Evolutionary conservation across 2,797 vertebrate species (phyloP).

Genomic region (Cuculus canorus): DNA sequence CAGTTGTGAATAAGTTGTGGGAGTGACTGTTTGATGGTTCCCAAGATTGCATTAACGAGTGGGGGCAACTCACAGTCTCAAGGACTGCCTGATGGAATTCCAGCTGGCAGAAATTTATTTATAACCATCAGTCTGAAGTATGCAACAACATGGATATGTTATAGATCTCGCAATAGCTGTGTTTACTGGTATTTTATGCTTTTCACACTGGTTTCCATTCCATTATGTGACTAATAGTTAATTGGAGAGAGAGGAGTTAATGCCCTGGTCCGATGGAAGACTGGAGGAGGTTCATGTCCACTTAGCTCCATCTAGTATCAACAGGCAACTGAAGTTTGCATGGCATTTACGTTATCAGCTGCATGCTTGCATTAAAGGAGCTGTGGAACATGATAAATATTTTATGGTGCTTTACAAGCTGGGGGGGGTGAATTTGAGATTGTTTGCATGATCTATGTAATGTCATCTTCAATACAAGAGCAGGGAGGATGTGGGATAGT

Average conservation of each 20-base stretch:
- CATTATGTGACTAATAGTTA: not conserved
- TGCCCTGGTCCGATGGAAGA: not conserved
- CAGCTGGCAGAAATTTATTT: not conserved
- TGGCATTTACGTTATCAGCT: not conserved
- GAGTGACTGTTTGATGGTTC: not conserved
- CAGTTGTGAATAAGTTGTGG: not conserved
- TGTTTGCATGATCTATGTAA: not conserved
- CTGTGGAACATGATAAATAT: not conserved
- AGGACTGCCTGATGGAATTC: not conserved
- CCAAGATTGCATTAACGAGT: not conserved
- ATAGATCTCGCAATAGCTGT: not conserved
- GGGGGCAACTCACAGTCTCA: fast-evolving
- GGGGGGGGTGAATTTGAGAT: not conserved
- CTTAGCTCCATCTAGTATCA: not conserved
- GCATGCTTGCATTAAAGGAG: not conserved
- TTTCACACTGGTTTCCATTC: not conserved
- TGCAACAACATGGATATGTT: fast-evolving
- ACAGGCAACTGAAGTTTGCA: not conserved
- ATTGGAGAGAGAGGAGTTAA: not conserved
- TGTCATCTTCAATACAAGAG: not conserved
- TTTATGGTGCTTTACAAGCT: not conserved
- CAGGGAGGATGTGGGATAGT: not conserved
- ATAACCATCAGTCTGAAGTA: not conserved
- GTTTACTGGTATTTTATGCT: not conserved
- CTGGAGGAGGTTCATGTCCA: not conserved